Base-by-base conservation (phyloP, 2,113 vertebrate species). In the Strigops habroptila region DNA sequence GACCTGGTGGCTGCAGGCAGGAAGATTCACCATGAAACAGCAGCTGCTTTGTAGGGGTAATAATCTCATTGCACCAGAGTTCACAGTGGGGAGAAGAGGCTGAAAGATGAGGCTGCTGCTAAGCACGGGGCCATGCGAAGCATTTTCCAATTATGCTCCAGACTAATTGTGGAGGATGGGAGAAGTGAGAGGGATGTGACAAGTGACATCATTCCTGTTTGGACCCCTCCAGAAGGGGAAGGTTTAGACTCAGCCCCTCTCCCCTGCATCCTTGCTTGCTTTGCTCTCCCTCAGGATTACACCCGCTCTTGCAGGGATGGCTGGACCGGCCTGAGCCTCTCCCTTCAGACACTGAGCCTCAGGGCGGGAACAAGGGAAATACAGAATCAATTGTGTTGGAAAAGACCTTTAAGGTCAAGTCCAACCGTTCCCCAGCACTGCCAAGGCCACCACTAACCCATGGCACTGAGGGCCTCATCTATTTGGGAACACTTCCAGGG, bases 21-120 rank as follows among this genome's bases (percentile, higher is more conserved):
- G 74, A 51, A 74, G 55, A 5, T 30, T 30, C 21, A 12, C 63
- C 46, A 6, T 4, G 15, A 30, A 31, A 18, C 67, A 55, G 76
- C 17, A 2, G 28, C 80, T 3, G 30, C 13, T 51, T 49, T 22
- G 23, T 4, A 0, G 43, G 27, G 73, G 39, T 35, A 18, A 57
- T 7, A 1, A 1, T 9, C 35, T 31, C 4, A 0, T 3, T 11
- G 9, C 37, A 16, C 13, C 21, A 4, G 24, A 7, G 52, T 9
- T 49, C 44, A 6, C 3, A 1, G n/a, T 25, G 31, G 39, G 35
- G 67, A 67, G 43, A 18, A 35, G 52, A 33, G 37, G 57, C 86
- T 41, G 71, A 6, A 14, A 46, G 53, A 35, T 64, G 43, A 64
- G 71, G 51, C 44, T 60, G 64, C 15, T 43, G 64, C 65, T 14